phyloP scores from a whole-genome alignment of 1,140 invertebrate genomes.

The Drosophila arawakana region DNA sequence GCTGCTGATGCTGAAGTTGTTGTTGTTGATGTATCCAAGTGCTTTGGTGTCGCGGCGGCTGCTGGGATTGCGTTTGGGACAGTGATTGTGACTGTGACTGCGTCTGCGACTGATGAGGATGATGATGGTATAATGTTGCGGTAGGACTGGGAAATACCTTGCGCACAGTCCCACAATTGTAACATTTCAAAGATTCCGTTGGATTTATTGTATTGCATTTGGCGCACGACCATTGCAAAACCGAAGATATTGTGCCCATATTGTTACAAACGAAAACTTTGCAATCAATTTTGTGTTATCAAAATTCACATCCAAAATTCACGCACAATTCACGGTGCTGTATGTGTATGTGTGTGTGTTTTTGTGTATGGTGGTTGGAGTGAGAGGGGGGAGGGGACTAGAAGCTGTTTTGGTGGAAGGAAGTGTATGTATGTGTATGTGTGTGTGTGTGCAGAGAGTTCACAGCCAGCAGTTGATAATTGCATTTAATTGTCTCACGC shows the following conservation, averaged over 20 bases:
- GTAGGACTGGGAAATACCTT: slow-evolving; percentile 84
- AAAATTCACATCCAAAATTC: slow-evolving; percentile 46
- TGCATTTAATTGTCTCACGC: slow-evolving; percentile 47
- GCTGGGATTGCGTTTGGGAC: slow-evolving; percentile 23
- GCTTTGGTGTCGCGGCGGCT: slow-evolving; percentile 31
- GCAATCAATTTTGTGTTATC: slow-evolving; percentile 29
- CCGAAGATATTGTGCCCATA: slow-evolving; percentile 96
- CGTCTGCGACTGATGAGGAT: slow-evolving; percentile 26
- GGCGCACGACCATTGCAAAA: slow-evolving; percentile 95
- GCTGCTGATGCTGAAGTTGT: slow-evolving; percentile 23
- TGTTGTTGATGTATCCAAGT: slow-evolving; percentile 51
- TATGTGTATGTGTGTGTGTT: slow-evolving; percentile 1
- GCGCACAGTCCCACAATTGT: slow-evolving; percentile 89
- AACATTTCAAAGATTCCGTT: slow-evolving; percentile 91
- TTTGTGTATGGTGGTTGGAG: neutral
- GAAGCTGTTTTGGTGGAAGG: slow-evolving; percentile 9
- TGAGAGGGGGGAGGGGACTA: slow-evolving; percentile 3
- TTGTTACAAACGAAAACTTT: slow-evolving; percentile 70
- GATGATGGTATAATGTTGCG: slow-evolving; percentile 57
- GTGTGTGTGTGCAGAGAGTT: slow-evolving; percentile 1
- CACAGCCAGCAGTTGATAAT: slow-evolving; percentile 44
- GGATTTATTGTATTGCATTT: slow-evolving; percentile 94
- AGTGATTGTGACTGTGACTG: slow-evolving; percentile 35
- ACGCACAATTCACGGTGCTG: slow-evolving; percentile 44
- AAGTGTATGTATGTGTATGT: slow-evolving; percentile 15